These are phyloP conservation scores for Candidula unifasciata DNA, from an alignment of 2,888 invertebrate species.

Conservation along the genomic window DNA sequence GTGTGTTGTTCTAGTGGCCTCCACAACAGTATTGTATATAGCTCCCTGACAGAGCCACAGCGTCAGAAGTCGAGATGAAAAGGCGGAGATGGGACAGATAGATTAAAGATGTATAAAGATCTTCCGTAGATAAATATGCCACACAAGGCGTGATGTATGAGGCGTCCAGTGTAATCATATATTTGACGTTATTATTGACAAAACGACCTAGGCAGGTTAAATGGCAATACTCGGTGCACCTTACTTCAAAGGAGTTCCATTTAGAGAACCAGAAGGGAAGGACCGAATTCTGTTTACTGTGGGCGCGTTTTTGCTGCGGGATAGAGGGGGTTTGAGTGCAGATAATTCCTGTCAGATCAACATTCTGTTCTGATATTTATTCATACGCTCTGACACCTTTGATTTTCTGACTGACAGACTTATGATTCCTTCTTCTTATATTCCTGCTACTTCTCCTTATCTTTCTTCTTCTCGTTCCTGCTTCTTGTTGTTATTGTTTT, in stretches of 20 bases:
- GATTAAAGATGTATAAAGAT: neutral
- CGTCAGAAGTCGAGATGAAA: neutral
- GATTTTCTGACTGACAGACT: no score
- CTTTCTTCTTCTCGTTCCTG: no score
- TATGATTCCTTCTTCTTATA: no score
- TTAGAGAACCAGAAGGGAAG: neutral
- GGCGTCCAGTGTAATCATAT: neutral
- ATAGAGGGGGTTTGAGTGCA: no score
- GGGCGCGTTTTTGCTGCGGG: no score
- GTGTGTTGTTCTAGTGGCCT: slow-evolving; percentile 5
- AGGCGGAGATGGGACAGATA: neutral
- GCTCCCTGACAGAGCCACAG: neutral
- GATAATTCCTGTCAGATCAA: no score
- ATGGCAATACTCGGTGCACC: neutral
- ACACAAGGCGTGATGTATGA: neutral
- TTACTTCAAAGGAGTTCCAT: neutral
- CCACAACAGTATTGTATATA: slow-evolving; percentile 14
- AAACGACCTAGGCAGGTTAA: neutral
- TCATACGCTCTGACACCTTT: no score
- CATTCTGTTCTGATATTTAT: no score
- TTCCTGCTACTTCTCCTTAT: no score
- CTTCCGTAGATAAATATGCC: slow-evolving; percentile 8
- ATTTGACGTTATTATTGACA: slow-evolving; percentile 17
- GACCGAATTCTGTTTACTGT: neutral
- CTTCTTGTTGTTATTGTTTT: no score